These are phyloP conservation scores for Raja brachyura DNA, from an alignment of 2,113 vertebrate species.

Conservation along the genomic window DNA sequence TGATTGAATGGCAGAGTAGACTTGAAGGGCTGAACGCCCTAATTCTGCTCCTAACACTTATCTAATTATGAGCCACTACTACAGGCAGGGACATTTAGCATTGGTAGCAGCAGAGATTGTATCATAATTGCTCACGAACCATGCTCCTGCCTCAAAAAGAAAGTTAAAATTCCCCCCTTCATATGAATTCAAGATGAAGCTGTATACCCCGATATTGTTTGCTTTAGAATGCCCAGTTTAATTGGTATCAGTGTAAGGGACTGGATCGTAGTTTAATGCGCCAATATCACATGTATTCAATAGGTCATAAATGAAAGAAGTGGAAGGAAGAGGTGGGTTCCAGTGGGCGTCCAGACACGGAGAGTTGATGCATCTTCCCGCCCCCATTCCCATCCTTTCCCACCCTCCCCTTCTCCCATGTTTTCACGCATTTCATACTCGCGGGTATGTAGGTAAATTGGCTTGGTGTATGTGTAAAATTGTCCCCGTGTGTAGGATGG, in stretches of 20 bases:
- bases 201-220: neutral
- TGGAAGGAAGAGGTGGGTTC: neutral
- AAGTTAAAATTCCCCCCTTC: neutral
- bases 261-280: neutral
- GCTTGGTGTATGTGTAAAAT: no score
- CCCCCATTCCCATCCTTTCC: no score
- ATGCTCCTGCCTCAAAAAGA: neutral
- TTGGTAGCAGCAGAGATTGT: neutral
- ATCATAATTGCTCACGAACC: neutral
- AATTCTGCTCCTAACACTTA: no score
- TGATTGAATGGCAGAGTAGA: no score
- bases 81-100: neutral
- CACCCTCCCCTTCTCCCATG: no score
- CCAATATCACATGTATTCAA: neutral
- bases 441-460: no score
- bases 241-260: neutral
- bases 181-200: neutral
- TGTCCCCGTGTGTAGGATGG: no score
- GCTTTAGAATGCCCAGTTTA: neutral
- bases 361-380: no score
- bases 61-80: no score
- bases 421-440: no score
- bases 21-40: no score
- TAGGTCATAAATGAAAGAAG: neutral
- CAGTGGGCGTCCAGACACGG: neutral